Base-by-base conservation (phyloP, 2,888 invertebrate genomes). In the Rhagophthalmus giganteus region DNA sequence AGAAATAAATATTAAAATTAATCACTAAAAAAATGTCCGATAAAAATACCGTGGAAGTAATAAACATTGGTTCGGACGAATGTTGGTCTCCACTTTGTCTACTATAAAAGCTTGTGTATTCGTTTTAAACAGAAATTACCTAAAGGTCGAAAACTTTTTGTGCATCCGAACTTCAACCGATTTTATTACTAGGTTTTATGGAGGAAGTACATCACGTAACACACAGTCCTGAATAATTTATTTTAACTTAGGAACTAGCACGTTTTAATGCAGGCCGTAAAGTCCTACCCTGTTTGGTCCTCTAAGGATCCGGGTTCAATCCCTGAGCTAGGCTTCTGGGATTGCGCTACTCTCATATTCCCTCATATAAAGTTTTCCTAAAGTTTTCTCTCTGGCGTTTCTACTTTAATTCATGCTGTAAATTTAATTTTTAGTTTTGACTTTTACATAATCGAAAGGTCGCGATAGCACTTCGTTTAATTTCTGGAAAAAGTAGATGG, bases 221-320 rank as follows among this genome's bases (percentile, higher is more conserved):
- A 48, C 39, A 48, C 33, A 41, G 41, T 35, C 40, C 24, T 48
- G 48, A 48, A 48, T 48, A 48, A 48, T 48, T 48, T 48, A 48
- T 48, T 48, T 40, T 48, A 48, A 48, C 40, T 48, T 48, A 40
- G 48, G 40, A 48, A 48, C 48, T 48, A 48, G 48, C 41, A 48
- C 48, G 48, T 48, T 48, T 48, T 48, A 48, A 48, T 48, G 41
- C 48, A 48, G 48, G 48, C 48, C 48, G 48, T 48, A 48, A 48
- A 48, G 41, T 39, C 41, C 34, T 48, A 33, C 39, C 41, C 48
- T 48, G 48, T 48, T 48, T 35, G 47, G 41, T 30, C 28, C 48
- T 48, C 41, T 15, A 34, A 47, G 48, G 48, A 41, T 48, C 28
- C 30, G 35, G 13, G 48, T 48, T 48, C 48, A 48, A 48, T 48